Evolutionary conservation across 2,888 invertebrate species (phyloP).

Genomic region (Mallateleia sp.): DNA sequence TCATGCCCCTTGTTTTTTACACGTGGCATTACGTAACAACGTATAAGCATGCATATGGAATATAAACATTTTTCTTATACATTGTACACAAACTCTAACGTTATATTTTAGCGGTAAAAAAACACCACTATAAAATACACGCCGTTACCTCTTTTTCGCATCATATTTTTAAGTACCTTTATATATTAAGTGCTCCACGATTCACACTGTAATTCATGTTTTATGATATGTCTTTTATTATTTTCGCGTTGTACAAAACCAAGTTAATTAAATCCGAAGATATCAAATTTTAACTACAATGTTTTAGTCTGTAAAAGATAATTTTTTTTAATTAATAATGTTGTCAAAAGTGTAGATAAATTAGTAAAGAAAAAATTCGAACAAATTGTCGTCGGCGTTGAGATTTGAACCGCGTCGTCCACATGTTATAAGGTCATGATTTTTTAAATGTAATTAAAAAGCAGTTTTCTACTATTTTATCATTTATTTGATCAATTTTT

Average conservation of each 20-base stretch:
- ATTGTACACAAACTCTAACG: constrained; percentile 7
- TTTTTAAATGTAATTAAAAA: too few relatives aligned
- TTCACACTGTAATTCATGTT: neutral
- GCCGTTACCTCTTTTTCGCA: constrained; percentile 11
- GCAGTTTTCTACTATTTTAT: too few relatives aligned
- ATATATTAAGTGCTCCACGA: constrained; percentile 4
- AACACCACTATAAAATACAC: constrained; percentile 10
- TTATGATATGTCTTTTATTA: neutral
- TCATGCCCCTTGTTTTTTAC: neutral
- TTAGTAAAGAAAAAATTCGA: too few relatives aligned
- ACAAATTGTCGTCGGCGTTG: too few relatives aligned
- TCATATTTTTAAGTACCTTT: constrained; percentile 7
- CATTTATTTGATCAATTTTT: too few relatives aligned
- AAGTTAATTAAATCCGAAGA: neutral
- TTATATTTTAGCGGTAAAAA: constrained; percentile 20
- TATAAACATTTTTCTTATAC: constrained; percentile 22
- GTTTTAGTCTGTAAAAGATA: too few relatives aligned
- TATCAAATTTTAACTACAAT: neutral
- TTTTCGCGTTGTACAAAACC: neutral
- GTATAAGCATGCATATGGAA: constrained; percentile 3
- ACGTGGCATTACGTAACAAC: constrained; percentile 8
- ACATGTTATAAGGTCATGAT: too few relatives aligned
- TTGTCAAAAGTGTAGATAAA: too few relatives aligned
- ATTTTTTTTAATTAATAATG: too few relatives aligned
- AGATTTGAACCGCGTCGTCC: too few relatives aligned